These are phyloP conservation scores for Cyanoliseus patagonus DNA, from an alignment of 2,113 vertebrate species.

Conservation along the genomic window DNA sequence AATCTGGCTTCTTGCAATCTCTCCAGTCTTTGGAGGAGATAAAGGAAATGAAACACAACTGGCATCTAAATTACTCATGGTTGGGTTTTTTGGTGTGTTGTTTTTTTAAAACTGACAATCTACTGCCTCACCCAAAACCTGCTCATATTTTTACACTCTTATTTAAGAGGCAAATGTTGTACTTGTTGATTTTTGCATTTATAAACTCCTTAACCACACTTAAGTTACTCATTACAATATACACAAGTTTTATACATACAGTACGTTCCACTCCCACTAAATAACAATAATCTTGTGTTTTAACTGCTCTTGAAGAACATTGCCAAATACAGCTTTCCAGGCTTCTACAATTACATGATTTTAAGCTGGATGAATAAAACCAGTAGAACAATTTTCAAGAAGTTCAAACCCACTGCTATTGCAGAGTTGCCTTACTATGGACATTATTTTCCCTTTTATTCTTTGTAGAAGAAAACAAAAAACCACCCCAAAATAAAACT, in stretches of 20 bases:
- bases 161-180: background rate
- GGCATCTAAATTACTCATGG: background rate
- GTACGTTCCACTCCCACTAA: background rate
- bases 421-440: background rate
- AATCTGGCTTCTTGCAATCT: background rate
- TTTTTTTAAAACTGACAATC: background rate
- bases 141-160: background rate
- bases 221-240: background rate
- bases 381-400: background rate
- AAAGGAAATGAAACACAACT: background rate
- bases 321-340: constrained; percentile 21
- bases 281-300: constrained; percentile 29
- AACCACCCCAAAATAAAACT: background rate
- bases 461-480: background rate
- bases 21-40: background rate
- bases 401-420: background rate
- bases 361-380: constrained; percentile 4
- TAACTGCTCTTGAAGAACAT: background rate
- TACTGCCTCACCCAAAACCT: background rate
- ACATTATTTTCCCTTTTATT: background rate
- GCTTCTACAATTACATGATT: background rate
- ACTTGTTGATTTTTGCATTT: background rate
- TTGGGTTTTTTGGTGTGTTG: background rate
- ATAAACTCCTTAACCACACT: background rate
- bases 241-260: background rate